Base-by-base conservation (phyloP, 1,140 invertebrate genomes). In the Eumeta japonica region DNA sequence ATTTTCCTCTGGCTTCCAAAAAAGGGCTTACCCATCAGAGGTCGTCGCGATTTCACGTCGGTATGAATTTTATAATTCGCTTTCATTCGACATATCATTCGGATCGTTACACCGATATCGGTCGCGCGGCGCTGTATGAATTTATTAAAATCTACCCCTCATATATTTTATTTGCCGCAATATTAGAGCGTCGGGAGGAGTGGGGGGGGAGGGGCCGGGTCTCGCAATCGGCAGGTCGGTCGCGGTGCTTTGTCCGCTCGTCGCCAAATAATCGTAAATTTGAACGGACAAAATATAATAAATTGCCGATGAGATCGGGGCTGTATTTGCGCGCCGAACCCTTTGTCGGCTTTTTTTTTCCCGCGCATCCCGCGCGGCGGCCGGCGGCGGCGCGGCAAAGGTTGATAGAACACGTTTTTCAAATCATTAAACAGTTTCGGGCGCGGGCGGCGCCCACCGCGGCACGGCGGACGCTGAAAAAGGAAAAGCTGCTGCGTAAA, bases 401-500 rank as follows among this genome's bases (percentile, higher is more conserved):
- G 61, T 64, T 71, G 68, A 73, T 73, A 73, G 68, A 73, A 73
- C 66, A 73, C 68, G 68, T 73, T 73, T 68, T 73, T 73, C 68
- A 71, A 73, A 73, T 73, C 68, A 71, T 73, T 73, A 73, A 73
- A 73, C 68, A 67, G 68, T 73, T 70, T 68, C 58, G 61, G 62
- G 55, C 65, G 62, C 57, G 63, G 50, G 39, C 58, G 62, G 55
- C 54, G 55, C 52, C 50, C 35, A 34, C 37, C 48, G 59, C n/a
- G 20, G 5, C n/a, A 7, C 5, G 5, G n/a, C n/a, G n/a, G n/a
- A n/a, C n/a, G n/a, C 5, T 24, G 46, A 55, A 56, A 62, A 62
- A 58, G 56, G 55, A 62, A 50, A 58, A 58, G 54, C 52, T 55
- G 48, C 35, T 16, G 28, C 41, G 55, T 63, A 68, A 60, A 65